phyloP scores from a whole-genome alignment of 2,113 vertebrate species.

The Antigone vipio region DNA sequence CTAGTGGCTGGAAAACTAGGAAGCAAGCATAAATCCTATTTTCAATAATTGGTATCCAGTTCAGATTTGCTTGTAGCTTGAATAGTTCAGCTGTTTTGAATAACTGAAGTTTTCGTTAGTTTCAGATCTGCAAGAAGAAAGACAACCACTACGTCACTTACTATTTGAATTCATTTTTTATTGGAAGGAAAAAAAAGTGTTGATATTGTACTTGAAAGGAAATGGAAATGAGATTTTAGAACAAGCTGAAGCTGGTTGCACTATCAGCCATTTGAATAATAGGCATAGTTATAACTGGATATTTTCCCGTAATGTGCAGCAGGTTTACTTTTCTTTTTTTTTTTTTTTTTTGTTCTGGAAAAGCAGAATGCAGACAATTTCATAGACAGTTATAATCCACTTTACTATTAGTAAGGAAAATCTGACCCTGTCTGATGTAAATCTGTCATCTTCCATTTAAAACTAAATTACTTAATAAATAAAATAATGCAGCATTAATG shows the following conservation, averaged over 20 bases:
- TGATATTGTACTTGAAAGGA: not conserved
- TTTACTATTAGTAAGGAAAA: not conserved
- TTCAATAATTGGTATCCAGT: not conserved
- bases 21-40: not conserved
- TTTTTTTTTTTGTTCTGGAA: not conserved
- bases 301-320: not conserved
- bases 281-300: not conserved
- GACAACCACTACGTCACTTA: not conserved
- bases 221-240: not conserved
- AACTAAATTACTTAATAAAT: conserved; percentile 10
- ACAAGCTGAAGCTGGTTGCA: not conserved
- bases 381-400: not conserved
- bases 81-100: not conserved
- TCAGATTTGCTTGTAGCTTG: not conserved
- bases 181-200: not conserved
- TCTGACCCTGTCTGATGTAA: not conserved
- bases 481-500: not conserved
- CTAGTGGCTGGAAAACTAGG: not conserved
- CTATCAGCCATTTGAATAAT: not conserved
- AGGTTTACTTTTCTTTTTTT: not conserved
- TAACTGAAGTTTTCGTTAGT: not conserved
- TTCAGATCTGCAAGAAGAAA: not conserved
- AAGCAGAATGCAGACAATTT: not conserved
- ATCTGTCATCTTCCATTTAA: not conserved
- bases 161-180: not conserved